A percentile compares a stretch with the other conserved stretches of the same genome.
phyloP scores from a whole-genome alignment of 2,888 invertebrate species.

The Aspidapion aeneum region DNA sequence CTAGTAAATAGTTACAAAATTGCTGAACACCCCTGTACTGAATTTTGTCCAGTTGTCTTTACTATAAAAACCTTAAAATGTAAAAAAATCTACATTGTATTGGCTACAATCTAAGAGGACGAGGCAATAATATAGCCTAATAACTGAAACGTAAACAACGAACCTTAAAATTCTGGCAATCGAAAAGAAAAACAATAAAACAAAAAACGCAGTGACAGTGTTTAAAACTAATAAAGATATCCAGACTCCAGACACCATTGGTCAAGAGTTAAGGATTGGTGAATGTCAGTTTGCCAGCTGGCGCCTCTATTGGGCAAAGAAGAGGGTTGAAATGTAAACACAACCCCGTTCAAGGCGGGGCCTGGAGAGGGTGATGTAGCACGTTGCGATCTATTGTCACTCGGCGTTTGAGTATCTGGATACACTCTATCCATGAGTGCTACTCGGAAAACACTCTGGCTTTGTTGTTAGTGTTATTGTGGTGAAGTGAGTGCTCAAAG shows the following conservation, averaged over 20 bases:
- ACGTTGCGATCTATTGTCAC: constrained; percentile 37
- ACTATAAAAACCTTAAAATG: too few species aligned
- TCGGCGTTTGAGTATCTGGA: constrained; percentile 28
- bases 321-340: constrained; percentile 43
- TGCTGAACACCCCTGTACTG: too few species aligned
- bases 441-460: neutral
- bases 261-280: constrained; percentile 42
- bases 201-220: neutral
- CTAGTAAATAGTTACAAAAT: too few species aligned
- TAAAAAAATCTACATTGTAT: too few species aligned
- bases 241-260: constrained; percentile 39
- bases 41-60: too few species aligned
- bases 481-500: neutral
- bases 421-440: neutral
- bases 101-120: neutral
- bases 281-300: constrained; percentile 36
- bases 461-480: neutral
- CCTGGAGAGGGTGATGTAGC: constrained; percentile 39
- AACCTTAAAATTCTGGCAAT: neutral
- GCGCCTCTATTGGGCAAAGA: constrained; percentile 42
- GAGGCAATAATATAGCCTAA: neutral
- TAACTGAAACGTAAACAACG: neutral
- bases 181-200: neutral
- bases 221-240: constrained; percentile 25
- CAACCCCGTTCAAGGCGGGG: constrained; percentile 43